Evolutionary conservation across 35 echinoderm and acorn worm species (phyloP).

Genomic region (Diadema setosum): DNA sequence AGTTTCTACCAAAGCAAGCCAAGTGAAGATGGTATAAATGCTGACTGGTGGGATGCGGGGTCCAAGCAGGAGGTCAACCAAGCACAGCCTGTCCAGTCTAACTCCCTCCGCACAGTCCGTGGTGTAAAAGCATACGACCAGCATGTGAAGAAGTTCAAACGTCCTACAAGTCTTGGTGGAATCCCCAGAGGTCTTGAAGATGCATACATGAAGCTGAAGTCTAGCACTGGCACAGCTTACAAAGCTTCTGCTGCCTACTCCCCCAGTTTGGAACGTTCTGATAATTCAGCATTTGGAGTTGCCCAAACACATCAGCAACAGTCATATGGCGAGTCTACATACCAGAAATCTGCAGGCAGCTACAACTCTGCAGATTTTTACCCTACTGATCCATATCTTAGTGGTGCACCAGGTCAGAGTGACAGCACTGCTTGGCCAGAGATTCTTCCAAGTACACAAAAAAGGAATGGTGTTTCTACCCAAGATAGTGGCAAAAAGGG

Average conservation of each 20-base stretch:
- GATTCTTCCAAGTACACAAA: neutral
- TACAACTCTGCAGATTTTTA: neutral
- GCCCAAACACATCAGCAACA: neutral
- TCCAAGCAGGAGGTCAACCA: neutral
- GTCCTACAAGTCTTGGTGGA: neutral
- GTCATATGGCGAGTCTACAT: neutral
- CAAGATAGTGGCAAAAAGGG: no score
- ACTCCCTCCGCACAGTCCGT: neutral
- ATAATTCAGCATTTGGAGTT: neutral
- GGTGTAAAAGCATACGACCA: constrained; percentile 15
- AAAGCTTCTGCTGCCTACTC: neutral
- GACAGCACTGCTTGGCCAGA: neutral
- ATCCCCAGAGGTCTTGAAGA: neutral
- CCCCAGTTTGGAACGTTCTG: neutral
- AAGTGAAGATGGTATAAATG: neutral
- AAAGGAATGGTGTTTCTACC: no score
- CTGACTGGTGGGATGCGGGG: neutral
- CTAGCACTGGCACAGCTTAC: neutral
- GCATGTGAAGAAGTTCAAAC: constrained; percentile 17
- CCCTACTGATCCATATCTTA: neutral
- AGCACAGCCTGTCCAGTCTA: neutral
- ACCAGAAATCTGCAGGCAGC: neutral
- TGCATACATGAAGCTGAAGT: neutral
- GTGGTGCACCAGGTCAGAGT: neutral
- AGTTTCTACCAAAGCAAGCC: neutral